Percentiles rank a stretch among this genome's conserved stretches.
Evolutionary conservation across 2,113 vertebrate species (phyloP).

Genomic region (Noctilio leporinus): DNA sequence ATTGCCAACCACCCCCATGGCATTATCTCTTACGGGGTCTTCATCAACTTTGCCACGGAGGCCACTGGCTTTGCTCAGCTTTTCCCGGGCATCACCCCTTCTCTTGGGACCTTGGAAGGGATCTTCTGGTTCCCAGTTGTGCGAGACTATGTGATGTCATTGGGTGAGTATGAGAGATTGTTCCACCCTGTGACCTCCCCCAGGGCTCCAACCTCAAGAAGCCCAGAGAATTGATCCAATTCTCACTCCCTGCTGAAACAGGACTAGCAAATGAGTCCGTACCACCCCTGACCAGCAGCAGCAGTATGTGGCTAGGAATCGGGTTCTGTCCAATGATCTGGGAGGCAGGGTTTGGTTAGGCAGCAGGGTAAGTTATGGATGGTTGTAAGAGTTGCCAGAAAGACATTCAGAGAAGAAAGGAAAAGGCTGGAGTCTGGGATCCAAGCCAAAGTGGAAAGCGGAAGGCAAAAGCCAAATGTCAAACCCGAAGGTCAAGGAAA

Average conservation of each 20-base stretch:
- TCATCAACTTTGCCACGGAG: conserved; percentile 72
- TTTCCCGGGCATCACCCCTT: conserved; percentile 68
- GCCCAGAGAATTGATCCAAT: neutral
- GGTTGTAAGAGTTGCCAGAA: neutral
- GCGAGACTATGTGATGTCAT: conserved; percentile 68
- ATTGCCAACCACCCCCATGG: conserved; percentile 65
- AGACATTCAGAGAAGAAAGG: conserved; percentile 13
- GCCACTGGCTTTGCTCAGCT: conserved; percentile 63
- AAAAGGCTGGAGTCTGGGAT: neutral
- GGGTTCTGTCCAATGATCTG: neutral
- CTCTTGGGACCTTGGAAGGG: conserved; percentile 63
- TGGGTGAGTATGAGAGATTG: conserved; percentile 61
- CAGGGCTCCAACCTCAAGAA: neutral
- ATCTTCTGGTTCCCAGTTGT: conserved; percentile 72
- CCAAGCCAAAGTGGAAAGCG: conserved; percentile 14
- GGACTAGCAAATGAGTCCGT: neutral
- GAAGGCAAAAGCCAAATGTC: neutral
- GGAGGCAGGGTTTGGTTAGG: neutral
- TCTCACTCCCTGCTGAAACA: neutral
- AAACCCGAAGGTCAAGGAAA: neutral
- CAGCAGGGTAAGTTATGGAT: neutral
- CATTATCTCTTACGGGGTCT: conserved; percentile 29
- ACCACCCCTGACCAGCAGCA: neutral
- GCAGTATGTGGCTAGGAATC: neutral
- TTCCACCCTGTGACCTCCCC: neutral